Percentiles rank a stretch among this genome's conserved stretches.
phyloP scores from a whole-genome alignment of 2,888 invertebrate genomes.

The Chesias legatella region DNA sequence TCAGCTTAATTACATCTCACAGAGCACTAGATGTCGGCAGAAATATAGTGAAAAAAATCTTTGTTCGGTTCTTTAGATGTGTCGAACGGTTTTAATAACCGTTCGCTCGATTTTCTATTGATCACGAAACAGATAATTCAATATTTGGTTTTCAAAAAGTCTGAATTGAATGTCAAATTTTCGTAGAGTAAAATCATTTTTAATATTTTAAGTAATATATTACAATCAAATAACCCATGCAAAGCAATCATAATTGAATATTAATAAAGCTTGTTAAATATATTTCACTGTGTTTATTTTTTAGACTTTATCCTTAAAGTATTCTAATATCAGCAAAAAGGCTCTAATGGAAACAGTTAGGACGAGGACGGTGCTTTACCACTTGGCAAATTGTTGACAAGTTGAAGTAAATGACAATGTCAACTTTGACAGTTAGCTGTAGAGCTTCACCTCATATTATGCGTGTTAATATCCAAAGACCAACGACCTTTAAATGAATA shows the following conservation, averaged over 20 bases:
- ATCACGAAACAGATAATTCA: too few species aligned
- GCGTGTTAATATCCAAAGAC: conserved; percentile 10
- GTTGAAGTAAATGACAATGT: conserved; percentile 15
- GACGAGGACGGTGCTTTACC: neutral
- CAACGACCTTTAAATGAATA: conserved; percentile 11
- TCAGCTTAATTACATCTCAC: conserved; percentile 33
- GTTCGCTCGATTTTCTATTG: too few species aligned
- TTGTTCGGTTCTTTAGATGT: conserved; percentile 9
- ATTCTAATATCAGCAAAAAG: neutral
- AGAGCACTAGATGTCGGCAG: conserved; percentile 1
- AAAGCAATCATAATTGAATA: too few species aligned
- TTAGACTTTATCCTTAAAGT: too few species aligned
- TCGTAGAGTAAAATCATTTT: too few species aligned
- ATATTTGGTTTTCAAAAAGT: too few species aligned
- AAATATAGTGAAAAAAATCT: conserved; percentile 24
- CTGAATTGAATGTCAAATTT: too few species aligned
- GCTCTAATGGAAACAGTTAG: conserved; percentile 1
- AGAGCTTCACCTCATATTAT: conserved; percentile 14
- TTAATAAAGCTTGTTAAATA: too few species aligned
- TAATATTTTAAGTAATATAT: too few species aligned
- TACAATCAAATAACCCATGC: too few species aligned
- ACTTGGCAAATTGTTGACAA: conserved; percentile 5
- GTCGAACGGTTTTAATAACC: neutral
- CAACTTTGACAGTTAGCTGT: conserved; percentile 21
- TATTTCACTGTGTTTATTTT: too few species aligned